Evolutionary conservation across 2,113 vertebrate genomes (phyloP).

Genomic region (Entosphenus tridentatus): DNA sequence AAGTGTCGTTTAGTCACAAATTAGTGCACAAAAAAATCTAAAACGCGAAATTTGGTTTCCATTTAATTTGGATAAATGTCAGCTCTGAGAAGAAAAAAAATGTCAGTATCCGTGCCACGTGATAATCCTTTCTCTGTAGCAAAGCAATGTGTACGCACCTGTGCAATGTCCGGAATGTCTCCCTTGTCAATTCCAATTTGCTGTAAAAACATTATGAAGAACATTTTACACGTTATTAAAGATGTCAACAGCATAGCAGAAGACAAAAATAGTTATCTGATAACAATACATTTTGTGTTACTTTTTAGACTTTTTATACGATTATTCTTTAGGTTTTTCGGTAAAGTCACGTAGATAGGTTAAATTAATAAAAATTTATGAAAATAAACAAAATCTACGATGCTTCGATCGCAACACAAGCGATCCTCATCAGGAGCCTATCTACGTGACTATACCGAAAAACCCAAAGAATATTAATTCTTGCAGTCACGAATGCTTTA

Average conservation of each 20-base stretch:
- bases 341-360: not conserved
- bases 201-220: slow-evolving; percentile 26
- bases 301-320: not conserved
- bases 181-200: slow-evolving; percentile 99
- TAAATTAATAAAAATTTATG: not conserved
- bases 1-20: too few species aligned
- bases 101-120: not conserved
- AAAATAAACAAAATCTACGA: not conserved
- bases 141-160: slow-evolving; percentile 34
- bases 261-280: not conserved
- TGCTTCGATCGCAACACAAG: too few species aligned
- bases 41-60: too few species aligned
- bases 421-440: too few species aligned
- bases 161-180: slow-evolving; percentile 90
- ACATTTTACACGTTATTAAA: slow-evolving; percentile 6
- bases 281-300: not conserved
- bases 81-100: not conserved
- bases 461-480: not conserved
- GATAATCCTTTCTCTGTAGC: not conserved
- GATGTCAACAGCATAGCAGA: too few species aligned
- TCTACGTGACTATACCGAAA: not conserved
- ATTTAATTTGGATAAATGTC: too few species aligned
- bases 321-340: not conserved
- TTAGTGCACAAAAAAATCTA: too few species aligned
- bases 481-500: not conserved